Base-by-base conservation (phyloP, 2,113 vertebrate genomes). In the Leucoraja erinaceus region DNA sequence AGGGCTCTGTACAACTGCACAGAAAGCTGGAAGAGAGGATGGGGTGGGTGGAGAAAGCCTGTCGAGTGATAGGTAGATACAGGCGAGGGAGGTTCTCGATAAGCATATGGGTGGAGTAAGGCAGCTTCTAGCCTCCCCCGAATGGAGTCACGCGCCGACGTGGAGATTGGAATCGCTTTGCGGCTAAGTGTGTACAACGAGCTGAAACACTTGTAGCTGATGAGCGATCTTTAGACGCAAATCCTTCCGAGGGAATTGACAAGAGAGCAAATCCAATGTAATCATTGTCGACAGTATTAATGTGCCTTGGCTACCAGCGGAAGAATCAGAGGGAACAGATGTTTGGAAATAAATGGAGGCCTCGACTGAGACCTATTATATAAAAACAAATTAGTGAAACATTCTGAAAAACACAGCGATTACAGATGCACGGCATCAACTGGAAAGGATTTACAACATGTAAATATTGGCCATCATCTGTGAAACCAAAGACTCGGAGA, bases 361-460 rank as follows among this genome's bases (percentile, higher is more conserved):
- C 66, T 33, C 88, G 88, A 70, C 66, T 70, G 88, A 91, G 88
- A 91, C 63, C 31, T 10, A 47, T 47, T 33, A 72, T 68, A 38
- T 72, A 91, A 91, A 91, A 91, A 91, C 66, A 91, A 91, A 91
- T 91, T 91, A 91, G 88, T 72, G 66, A 91, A 91, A 91, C 88
- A 72, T 72, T 91, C 66, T 70, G 88, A 70, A 72, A 72, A 72
- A 70, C 66, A 72, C 88, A 47, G 88, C 38, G 88, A 91, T 91
- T 91, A 91, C 88, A 91, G 88, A 68, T 38, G 88, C 66, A 91
- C 20, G 63, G 33, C 63, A 91, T 91, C 66, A 91, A 91, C 33
- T 38, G 66, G 88, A 91, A 47, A 72, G 66, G 88, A 91, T 91
- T 91, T 91, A 91, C 66, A 70, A 70, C 88, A 72, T 68, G 88